Evolutionary conservation across 64 coral and sea anemone genomes (phyloP), one percentile per base, ranked within the genome.

Genomic region (Exaiptasia diaphana): DNA sequence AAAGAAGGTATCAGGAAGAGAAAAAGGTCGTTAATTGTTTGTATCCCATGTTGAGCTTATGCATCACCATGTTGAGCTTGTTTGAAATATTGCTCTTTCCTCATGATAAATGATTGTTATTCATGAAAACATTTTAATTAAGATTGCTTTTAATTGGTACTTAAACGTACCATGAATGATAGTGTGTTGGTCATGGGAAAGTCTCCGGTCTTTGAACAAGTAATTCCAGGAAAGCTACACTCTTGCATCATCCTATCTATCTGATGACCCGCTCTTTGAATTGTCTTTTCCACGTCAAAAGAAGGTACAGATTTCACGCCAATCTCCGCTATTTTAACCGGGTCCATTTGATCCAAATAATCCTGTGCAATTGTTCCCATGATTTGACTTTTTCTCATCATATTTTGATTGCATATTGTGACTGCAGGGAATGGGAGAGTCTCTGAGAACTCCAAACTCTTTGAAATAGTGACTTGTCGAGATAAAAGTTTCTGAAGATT

Each of bases 371-470:
- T 61, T 3, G 75, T 92, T 7, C 56, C 76, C 3, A 50, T 38
- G 45, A 92, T 86, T 67, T 78, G 34, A 20, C 75, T 92, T 68
- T 48, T 86, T 25, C 24, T 32, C 17, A 92, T 23, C 82, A 92
- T 92, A 34, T 92, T 92, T 41, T 81, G 28, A 71, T 86, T 92
- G 54, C 90, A 92, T 22, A 92, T 81, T 44, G 52, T 86, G 50
- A 92, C 77, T 6, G 90, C 75, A 26, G 90, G 90, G 21, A 92
- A 92, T 24, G 36, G 17, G 38, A 92, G 3, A 0, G 44, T 24
- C 0, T 67, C 8, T 55, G 52, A 15, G 20, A 45, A 40, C 14
- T 74, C 52, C 15, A 32, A 80, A 10, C 65, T 23, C 15, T 75
- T 28, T 26, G 12, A 35, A 5, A 61, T 17, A 17, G 45, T 55